phyloP scores from a whole-genome alignment of 2,113 vertebrate genomes.

The Oryzias melastigma region DNA sequence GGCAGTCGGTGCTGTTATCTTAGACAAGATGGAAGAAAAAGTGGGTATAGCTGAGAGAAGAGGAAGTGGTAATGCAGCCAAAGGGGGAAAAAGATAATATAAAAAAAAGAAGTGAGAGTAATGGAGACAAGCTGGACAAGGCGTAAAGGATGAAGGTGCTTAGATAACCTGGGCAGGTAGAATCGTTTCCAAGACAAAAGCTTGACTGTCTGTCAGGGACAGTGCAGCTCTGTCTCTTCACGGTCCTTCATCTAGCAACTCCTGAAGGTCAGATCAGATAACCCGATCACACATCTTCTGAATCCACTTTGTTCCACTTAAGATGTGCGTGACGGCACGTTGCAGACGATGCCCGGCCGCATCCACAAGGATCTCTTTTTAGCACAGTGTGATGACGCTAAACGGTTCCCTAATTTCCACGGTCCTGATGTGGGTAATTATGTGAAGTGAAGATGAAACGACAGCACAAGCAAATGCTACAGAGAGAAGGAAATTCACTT shows the following conservation, averaged over 20 bases:
- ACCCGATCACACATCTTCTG: conserved; percentile 37
- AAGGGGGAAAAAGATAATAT: conserved; percentile 1
- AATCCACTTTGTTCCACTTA: conserved; percentile 38
- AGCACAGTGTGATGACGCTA: not conserved
- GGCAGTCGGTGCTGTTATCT: conserved; percentile 20
- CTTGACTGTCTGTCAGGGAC: conserved; percentile 49
- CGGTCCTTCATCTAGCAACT: conserved; percentile 42
- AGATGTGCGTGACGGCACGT: conserved; percentile 55
- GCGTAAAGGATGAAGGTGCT: conserved; percentile 16
- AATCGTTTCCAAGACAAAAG: conserved; percentile 58
- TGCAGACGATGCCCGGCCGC: conserved; percentile 25
- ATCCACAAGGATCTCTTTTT: conserved; percentile 20
- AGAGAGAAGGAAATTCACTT: not conserved
- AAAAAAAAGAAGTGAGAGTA: conserved; percentile 11
- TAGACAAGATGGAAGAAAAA: conserved; percentile 15
- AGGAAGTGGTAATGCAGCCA: conserved; percentile 4
- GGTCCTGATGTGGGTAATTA: conserved; percentile 4
- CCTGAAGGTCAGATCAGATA: conserved; percentile 44
- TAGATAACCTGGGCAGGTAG: conserved; percentile 12
- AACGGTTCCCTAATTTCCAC: conserved; percentile 6
- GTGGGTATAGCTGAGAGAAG: conserved; percentile 17
- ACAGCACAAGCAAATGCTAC: not conserved
- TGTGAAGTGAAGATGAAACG: not conserved
- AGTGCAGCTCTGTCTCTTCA: conserved; percentile 38
- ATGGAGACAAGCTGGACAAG: conserved; percentile 4